Evolutionary conservation across 64 coral and sea anemone species (phyloP).

Genomic region (Acropora yongei): DNA sequence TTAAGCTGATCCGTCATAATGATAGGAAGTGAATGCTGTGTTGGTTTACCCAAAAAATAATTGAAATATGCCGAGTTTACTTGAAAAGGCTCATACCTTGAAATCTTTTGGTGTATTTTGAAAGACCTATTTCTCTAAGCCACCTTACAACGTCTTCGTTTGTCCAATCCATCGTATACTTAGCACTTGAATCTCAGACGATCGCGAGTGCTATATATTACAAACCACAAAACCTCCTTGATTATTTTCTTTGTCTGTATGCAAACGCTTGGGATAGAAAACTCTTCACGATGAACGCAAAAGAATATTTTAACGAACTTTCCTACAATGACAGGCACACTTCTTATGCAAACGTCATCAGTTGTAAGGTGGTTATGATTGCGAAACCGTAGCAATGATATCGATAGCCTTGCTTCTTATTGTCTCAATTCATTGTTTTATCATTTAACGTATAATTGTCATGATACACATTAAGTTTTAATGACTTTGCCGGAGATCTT

Average conservation of each 20-base stretch:
- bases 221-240: slow-evolving; percentile 47
- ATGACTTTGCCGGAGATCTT: neutral
- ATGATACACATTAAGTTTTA: neutral
- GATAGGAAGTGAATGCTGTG: too few relatives aligned
- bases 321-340: neutral
- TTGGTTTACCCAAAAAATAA: too few relatives aligned
- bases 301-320: neutral
- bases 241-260: slow-evolving; percentile 27
- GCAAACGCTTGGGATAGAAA: slow-evolving; percentile 6
- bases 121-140: slow-evolving; percentile 31
- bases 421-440: neutral
- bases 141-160: slow-evolving; percentile 17
- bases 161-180: slow-evolving; percentile 36
- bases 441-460: neutral
- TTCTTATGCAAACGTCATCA: slow-evolving; percentile 26
- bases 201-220: neutral
- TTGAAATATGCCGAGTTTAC: too few relatives aligned
- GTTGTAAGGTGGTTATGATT: neutral
- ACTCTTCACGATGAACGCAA: neutral
- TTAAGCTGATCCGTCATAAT: neutral
- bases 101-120: slow-evolving; percentile 50
- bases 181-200: neutral
- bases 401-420: neutral
- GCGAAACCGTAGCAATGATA: neutral
- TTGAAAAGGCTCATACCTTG: slow-evolving; percentile 2